Base-by-base conservation (phyloP, 2,888 invertebrate species). In the Epinotia ramella region DNA sequence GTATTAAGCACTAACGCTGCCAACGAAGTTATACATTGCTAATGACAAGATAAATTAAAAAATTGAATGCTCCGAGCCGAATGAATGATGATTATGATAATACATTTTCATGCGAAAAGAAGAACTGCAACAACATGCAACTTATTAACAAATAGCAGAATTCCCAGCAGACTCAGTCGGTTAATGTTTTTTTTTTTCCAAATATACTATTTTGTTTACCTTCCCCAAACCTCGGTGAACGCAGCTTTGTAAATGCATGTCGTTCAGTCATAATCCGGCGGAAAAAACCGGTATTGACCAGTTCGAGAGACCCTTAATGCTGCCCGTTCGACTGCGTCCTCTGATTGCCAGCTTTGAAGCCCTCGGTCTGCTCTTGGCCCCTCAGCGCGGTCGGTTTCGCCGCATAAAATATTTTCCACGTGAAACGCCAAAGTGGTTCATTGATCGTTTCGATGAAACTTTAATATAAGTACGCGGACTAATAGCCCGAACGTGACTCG, bases 401-500 rank as follows among this genome's bases (percentile, higher is more conserved):
- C 80, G 81, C 83, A 87, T 91, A 88, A 89, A 89, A 88, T 89
- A 90, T 91, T 90, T 91, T 89, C 86, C 81, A 85, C 84, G 86
- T 84, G 80, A 81, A 87, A 85, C 86, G 84, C 84, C 81, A 85
- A 84, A 87, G 84, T 86, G 86, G 88, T 89, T 84, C 89, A 90
- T 89, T 90, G 91, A 92, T 91, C 90, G 91, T 87, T 90, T 88
- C 82, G 89, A 89, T 90, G 90, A 91, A 93, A 92, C 90, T 92
- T 92, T 88, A 89, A 86, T 90, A 88, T 88, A 91, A 93, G 92
- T 91, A 91, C 88, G 81, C 80, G 88, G 89, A 90, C 90, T 93
- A 92, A 93, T 93, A 92, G 92, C 89, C 82, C 78, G 86, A 89
- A 91, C 93, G 93, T 93, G 93, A 91, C 91, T 90, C 83, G 79